These are phyloP conservation scores for Scrobipalpa atriplicella DNA, from an alignment of 2,888 invertebrate genomes.

Conservation along the genomic window DNA sequence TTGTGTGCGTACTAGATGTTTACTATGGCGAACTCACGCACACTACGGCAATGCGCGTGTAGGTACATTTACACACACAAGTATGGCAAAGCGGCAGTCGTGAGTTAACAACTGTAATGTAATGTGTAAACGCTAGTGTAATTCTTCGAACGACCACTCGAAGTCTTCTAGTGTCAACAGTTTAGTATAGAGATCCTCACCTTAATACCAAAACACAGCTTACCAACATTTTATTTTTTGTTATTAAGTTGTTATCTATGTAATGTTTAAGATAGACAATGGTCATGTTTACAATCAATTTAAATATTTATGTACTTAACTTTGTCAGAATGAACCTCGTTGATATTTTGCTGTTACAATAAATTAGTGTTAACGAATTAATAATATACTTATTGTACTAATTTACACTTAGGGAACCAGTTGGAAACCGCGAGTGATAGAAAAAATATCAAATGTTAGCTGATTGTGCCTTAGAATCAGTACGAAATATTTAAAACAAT, in stretches of 20 bases:
- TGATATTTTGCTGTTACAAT: conserved; percentile 78
- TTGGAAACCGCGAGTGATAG: conserved; percentile 68
- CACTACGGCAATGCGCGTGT: too few relatives aligned
- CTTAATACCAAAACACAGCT: conserved; percentile 82
- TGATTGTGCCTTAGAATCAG: conserved; percentile 79
- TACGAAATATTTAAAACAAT: conserved; percentile 43
- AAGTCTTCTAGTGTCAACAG: conserved; percentile 38
- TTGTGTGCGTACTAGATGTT: too few relatives aligned
- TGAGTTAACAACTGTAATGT: too few relatives aligned
- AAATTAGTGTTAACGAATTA: conserved; percentile 57
- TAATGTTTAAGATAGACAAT: conserved; percentile 73
- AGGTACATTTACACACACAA: too few relatives aligned
- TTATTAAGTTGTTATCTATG: conserved; percentile 76
- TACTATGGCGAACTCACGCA: too few relatives aligned
- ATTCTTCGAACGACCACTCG: neutral
- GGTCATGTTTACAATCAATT: conserved; percentile 68
- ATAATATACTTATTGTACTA: conserved; percentile 61
- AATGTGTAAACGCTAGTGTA: neutral
- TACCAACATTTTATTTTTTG: conserved; percentile 77
- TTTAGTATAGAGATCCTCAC: conserved; percentile 78
- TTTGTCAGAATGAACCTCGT: conserved; percentile 58
- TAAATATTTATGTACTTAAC: conserved; percentile 49
- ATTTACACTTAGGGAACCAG: conserved; percentile 64
- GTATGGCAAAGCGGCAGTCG: too few relatives aligned
- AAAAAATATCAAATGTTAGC: conserved; percentile 70